These are phyloP conservation scores for Bothrops alternatus DNA, from an alignment of 2,797 vertebrate species.

Conservation along the genomic window DNA sequence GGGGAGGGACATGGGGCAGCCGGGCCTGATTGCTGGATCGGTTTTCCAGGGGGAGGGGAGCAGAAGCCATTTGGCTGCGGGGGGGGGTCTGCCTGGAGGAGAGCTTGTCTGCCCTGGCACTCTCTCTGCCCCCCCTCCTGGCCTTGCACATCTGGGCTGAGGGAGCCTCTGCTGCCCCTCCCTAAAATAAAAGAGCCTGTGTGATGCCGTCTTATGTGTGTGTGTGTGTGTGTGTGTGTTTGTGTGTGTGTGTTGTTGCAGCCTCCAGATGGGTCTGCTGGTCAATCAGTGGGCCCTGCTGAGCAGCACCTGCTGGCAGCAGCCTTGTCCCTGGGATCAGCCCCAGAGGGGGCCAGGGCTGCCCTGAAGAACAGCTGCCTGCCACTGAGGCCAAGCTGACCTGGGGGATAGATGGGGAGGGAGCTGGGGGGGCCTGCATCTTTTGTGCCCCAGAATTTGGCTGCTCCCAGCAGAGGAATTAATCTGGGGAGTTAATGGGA, in stretches of 20 bases:
- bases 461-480: background rate
- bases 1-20: no score
- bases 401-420: no score
- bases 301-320: background rate
- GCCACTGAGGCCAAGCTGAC: background rate
- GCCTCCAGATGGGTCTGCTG: background rate
- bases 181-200: background rate
- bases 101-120: background rate
- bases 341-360: no score
- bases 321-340: background rate
- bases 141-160: background rate
- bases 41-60: no score
- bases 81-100: no score
- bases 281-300: background rate
- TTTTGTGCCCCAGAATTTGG: no score
- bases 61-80: no score
- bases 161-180: background rate
- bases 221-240: no score
- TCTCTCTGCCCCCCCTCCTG: no score
- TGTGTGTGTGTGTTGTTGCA: background rate
- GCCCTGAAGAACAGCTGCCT: background rate
- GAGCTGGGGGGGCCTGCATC: no score
- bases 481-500: background rate
- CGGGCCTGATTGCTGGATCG: background rate
- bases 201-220: background rate